phyloP scores from a whole-genome alignment of 2,113 vertebrate genomes.

The Eulacestoma nigropectus region DNA sequence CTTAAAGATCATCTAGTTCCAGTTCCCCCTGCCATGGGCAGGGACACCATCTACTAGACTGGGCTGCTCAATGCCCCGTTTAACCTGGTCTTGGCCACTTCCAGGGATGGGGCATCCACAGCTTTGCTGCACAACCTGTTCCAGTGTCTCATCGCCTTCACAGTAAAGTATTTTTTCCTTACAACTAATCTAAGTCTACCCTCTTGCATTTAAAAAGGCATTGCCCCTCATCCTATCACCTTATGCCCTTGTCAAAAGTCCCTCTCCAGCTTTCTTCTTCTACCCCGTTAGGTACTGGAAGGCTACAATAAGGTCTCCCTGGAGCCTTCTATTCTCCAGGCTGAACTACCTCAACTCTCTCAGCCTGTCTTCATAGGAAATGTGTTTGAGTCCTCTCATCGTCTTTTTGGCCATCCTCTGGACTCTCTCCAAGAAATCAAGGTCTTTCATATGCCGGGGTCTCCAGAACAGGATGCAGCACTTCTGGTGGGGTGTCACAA shows the following conservation, averaged over 20 bases:
- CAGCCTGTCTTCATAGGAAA: not conserved
- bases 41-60: not conserved
- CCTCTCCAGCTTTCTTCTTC: not conserved
- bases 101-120: not conserved
- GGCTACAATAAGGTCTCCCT: not conserved
- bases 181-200: not conserved
- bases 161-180: not conserved
- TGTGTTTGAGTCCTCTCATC: not conserved
- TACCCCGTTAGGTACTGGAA: not conserved
- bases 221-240: no score
- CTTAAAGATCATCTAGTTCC: not conserved
- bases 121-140: not conserved
- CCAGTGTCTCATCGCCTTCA: not conserved
- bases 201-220: not conserved
- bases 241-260: not conserved
- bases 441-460: not conserved
- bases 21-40: fast-evolving
- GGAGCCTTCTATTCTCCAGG: not conserved
- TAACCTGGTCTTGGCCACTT: not conserved
- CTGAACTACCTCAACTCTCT: not conserved
- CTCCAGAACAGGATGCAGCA: not conserved
- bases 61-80: not conserved
- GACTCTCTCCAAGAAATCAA: not conserved
- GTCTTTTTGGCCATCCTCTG: not conserved
- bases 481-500: not conserved